Evolutionary conservation across 2,113 vertebrate species (phyloP).

Genomic region (Thalassoma bifasciatum): DNA sequence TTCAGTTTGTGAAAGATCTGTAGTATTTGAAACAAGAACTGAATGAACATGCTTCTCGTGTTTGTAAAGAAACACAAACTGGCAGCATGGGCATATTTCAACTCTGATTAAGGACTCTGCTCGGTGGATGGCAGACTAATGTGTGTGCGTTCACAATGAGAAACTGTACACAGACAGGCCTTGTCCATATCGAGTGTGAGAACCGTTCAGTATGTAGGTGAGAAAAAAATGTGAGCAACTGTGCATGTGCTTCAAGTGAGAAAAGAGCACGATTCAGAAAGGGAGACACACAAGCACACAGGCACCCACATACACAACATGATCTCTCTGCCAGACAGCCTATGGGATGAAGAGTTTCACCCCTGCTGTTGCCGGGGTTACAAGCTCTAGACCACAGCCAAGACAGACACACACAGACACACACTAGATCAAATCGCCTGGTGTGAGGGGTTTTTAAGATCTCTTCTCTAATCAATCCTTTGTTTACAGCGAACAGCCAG

Average conservation of each 20-base stretch:
- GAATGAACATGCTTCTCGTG: constrained; percentile 43
- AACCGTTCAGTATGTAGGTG: constrained; percentile 20
- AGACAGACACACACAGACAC: constrained; percentile 17
- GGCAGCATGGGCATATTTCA: constrained; percentile 50
- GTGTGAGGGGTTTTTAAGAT: constrained; percentile 55
- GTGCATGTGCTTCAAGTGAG: constrained; percentile 25
- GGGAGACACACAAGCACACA: constrained; percentile 24
- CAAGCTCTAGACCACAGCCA: constrained; percentile 65
- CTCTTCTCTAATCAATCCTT: constrained; percentile 67
- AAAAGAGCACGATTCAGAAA: constrained; percentile 32
- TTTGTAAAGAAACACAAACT: constrained; percentile 49
- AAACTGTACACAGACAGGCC: constrained; percentile 2
- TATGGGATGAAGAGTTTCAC: constrained; percentile 70
- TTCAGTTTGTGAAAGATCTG: not conserved
- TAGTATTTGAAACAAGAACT: constrained; percentile 5
- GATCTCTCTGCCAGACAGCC: constrained; percentile 66
- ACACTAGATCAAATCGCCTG: constrained; percentile 56
- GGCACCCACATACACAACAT: not conserved
- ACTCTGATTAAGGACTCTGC: constrained; percentile 57
- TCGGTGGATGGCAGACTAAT: constrained; percentile 16
- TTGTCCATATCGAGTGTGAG: not conserved
- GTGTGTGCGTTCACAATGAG: constrained; percentile 26
- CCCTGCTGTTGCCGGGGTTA: constrained; percentile 76
- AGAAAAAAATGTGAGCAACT: constrained; percentile 32
- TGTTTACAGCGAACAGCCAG: constrained; percentile 43